Conservation (phyloP, 2,888 invertebrate species). For the Andrena haemorrhoa region DNA sequence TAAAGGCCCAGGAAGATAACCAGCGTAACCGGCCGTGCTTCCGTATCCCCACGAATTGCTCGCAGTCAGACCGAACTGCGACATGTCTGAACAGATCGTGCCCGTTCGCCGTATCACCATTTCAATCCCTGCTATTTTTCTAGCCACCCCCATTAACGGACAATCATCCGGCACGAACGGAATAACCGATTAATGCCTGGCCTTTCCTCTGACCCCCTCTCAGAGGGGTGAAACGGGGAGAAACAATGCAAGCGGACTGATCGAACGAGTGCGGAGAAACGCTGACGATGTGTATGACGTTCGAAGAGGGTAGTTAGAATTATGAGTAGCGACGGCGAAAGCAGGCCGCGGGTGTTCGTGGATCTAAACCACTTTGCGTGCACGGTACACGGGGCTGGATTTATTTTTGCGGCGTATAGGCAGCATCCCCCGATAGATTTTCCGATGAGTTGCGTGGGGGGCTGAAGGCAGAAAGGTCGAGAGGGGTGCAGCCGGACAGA, state of each 20-base stretch:
- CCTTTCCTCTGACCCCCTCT: neutral
- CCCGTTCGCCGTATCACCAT: slow-evolving; percentile 31
- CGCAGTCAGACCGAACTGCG: slow-evolving; percentile 93
- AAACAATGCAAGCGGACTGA: neutral
- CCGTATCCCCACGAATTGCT: slow-evolving; percentile 96
- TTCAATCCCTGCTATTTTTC: neutral
- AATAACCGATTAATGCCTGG: neutral
- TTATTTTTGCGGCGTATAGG: slow-evolving; percentile 73
- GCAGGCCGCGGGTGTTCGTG: slow-evolving; percentile 45
- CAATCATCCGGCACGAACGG: neutral
- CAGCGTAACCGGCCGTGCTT: slow-evolving; percentile 93
- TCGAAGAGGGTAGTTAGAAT: neutral
- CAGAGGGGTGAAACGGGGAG: neutral
- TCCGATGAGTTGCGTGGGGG: slow-evolving; percentile 75
- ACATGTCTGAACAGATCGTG: slow-evolving; percentile 89
- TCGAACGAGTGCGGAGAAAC: neutral
- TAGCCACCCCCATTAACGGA: neutral
- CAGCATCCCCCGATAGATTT: slow-evolving; percentile 76
- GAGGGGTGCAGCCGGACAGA: slow-evolving; percentile 64
- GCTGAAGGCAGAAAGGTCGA: slow-evolving; percentile 71
- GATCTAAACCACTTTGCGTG: slow-evolving; percentile 54
- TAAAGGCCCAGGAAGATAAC: slow-evolving; percentile 90
- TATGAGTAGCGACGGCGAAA: slow-evolving; percentile 4
- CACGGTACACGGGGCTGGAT: slow-evolving; percentile 47
- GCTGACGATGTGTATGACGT: neutral